phyloP scores from a whole-genome alignment of 2,113 vertebrate species.

The Planiliza haematocheilus region DNA sequence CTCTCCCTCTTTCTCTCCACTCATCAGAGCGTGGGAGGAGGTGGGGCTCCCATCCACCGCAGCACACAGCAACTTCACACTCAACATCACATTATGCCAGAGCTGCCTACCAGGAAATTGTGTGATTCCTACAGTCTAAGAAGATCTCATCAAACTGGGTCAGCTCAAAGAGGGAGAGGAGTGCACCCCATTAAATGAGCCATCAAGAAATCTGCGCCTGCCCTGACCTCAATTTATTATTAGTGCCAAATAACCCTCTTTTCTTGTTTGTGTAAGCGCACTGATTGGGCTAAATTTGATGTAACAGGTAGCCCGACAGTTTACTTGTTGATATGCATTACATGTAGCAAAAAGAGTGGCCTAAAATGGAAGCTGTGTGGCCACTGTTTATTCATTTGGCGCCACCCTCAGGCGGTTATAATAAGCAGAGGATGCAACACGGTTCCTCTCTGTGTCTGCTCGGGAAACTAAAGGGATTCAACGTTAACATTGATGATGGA shows the following conservation, averaged over 20 bases:
- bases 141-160: conserved; percentile 75
- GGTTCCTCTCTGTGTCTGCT: conserved; percentile 27
- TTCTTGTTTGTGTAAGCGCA: background rate
- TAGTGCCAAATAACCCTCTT: background rate
- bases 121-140: conserved; percentile 67
- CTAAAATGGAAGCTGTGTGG: conserved; percentile 62
- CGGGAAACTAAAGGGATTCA: conserved; percentile 17
- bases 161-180: conserved; percentile 43
- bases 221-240: background rate
- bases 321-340: conserved; percentile 79
- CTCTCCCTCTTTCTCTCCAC: conserved; percentile 55
- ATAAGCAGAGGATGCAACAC: conserved; percentile 31
- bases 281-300: conserved; percentile 19
- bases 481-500: conserved; percentile 31
- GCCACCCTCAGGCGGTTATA: conserved; percentile 82
- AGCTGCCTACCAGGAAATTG: conserved; percentile 66
- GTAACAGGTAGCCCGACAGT: conserved; percentile 73
- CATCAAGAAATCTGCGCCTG: background rate
- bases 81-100: conserved; percentile 71
- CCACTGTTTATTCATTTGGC: conserved; percentile 83
- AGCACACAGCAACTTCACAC: conserved; percentile 79
- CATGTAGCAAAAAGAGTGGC: conserved; percentile 67
- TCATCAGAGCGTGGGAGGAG: conserved; percentile 79
- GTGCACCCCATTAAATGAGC: conserved; percentile 28
- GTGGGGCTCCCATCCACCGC: conserved; percentile 81